phyloP scores from a whole-genome alignment of 2,113 vertebrate species.

The Petaurus breviceps region DNA sequence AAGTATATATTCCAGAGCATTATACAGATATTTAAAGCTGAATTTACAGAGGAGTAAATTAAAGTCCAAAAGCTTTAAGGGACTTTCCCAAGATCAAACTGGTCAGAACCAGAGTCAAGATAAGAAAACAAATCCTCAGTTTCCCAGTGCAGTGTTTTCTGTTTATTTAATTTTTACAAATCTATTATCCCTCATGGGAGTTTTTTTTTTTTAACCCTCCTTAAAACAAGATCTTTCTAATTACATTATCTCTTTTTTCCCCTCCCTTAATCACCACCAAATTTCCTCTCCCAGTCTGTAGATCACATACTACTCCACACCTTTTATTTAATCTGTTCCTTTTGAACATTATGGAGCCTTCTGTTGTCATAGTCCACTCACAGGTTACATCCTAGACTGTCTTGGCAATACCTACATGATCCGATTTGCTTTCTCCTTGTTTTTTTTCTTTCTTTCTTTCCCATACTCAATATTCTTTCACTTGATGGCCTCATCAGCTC shows the following conservation, averaged over 20 bases:
- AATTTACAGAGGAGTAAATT: background rate
- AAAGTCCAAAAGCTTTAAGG: background rate
- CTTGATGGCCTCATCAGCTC: background rate
- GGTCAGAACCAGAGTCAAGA: background rate
- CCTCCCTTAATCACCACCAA: background rate
- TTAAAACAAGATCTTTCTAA: background rate
- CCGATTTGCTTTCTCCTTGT: background rate
- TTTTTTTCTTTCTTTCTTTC: background rate
- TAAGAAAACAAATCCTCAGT: background rate
- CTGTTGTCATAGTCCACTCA: background rate
- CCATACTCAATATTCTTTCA: background rate
- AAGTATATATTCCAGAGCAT: background rate
- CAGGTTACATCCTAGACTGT: background rate
- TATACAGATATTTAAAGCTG: background rate
- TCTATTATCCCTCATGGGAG: background rate
- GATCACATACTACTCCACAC: background rate
- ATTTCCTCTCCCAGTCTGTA: background rate
- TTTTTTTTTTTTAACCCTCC: background rate
- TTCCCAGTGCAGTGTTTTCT: background rate
- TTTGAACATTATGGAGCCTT: background rate
- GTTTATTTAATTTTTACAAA: background rate
- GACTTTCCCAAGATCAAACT: background rate
- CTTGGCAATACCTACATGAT: background rate
- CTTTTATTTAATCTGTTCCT: background rate
- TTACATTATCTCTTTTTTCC: background rate